A percentile compares a stretch with the other conserved stretches of the same genome.
These are phyloP conservation scores for Ataeniobius toweri DNA, from an alignment of 2,797 vertebrate species.

Conservation along the genomic window DNA sequence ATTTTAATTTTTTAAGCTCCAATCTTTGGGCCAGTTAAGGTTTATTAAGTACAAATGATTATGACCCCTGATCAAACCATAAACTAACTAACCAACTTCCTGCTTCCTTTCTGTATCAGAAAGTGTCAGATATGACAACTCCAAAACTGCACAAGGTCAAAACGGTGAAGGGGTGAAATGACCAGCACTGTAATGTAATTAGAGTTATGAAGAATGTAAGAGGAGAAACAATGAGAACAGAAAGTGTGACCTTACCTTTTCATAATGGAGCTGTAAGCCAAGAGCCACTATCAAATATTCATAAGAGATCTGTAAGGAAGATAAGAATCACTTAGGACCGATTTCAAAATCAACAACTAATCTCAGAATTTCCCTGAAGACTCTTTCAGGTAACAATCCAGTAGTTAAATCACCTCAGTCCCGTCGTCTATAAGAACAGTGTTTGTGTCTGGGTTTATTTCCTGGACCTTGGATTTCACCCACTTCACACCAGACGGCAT, in stretches of 20 bases:
- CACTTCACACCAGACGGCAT: conserved; percentile 91
- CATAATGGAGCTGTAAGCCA: conserved; percentile 91
- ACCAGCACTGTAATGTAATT: neutral
- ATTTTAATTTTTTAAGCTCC: neutral
- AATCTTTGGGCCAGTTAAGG: too few species aligned
- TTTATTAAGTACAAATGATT: neutral
- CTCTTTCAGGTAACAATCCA: neutral
- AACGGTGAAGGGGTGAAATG: neutral
- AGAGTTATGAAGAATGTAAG: neutral
- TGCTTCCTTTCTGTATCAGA: neutral
- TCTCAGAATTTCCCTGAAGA: neutral
- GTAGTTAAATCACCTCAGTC: conserved; percentile 77
- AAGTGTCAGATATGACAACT: neutral
- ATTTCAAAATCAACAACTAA: neutral
- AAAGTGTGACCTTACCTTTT: conserved; percentile 83
- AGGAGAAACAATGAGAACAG: neutral
- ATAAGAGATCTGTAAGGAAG: conserved; percentile 86
- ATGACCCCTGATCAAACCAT: neutral
- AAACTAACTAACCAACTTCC: neutral
- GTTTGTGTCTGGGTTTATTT: conserved; percentile 89
- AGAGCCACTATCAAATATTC: conserved; percentile 96
- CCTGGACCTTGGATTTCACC: conserved; percentile 88
- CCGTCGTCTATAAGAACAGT: conserved; percentile 83
- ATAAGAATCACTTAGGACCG: neutral
- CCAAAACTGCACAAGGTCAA: neutral